Percentiles rank a stretch among this genome's conserved stretches.
phyloP scores from a whole-genome alignment of 2,797 vertebrate species.

The Periophthalmus magnuspinnatus region DNA sequence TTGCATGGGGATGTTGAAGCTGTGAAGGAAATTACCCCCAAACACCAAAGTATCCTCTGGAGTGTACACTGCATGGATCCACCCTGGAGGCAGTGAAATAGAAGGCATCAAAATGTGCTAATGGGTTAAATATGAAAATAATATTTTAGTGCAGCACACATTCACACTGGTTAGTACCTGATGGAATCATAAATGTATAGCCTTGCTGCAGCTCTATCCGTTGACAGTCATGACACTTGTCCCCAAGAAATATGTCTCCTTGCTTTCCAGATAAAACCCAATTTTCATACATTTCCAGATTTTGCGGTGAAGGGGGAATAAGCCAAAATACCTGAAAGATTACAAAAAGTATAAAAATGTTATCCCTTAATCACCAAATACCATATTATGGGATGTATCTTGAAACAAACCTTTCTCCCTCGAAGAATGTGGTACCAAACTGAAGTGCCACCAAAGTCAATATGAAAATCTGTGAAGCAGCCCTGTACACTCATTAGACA shows the following conservation, averaged over 20 bases:
- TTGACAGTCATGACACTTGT: slow-evolving; percentile 92
- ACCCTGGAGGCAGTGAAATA: slow-evolving; percentile 76
- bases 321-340: slow-evolving; percentile 91
- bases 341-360: neutral
- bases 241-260: slow-evolving; percentile 96
- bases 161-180: slow-evolving; percentile 75
- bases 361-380: neutral
- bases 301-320: slow-evolving; percentile 93
- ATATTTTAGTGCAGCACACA: neutral
- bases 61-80: slow-evolving; percentile 99
- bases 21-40: slow-evolving; percentile 97
- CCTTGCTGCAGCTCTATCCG: slow-evolving; percentile 94
- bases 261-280: slow-evolving; percentile 98
- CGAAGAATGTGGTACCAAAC: slow-evolving; percentile 98
- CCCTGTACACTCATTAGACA: slow-evolving; percentile 98
- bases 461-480: slow-evolving; percentile 98
- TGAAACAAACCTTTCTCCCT: slow-evolving; percentile 89
- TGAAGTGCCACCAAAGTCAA: slow-evolving; percentile 97
- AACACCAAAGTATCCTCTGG: slow-evolving; percentile 96
- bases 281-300: slow-evolving; percentile 97
- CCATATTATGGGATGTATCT: neutral
- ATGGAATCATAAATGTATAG: slow-evolving; percentile 97
- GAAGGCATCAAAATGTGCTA: neutral
- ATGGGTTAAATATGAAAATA: neutral
- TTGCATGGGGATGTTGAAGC: slow-evolving; percentile 99